These are phyloP conservation scores for Antrozous pallidus DNA, from an alignment of 2,797 vertebrate species.

Conservation along the genomic window DNA sequence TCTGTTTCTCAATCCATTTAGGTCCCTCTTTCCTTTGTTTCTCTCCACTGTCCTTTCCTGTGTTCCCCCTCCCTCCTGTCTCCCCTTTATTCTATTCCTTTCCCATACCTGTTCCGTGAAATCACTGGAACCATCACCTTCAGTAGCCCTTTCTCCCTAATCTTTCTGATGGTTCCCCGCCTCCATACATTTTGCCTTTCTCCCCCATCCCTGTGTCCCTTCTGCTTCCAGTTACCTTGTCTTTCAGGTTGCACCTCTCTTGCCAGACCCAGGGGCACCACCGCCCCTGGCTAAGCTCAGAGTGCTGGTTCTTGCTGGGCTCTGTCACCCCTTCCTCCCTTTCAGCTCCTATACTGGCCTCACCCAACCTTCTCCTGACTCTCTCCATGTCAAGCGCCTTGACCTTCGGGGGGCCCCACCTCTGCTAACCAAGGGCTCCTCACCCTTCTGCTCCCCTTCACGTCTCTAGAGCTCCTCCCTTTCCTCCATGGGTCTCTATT, in stretches of 20 bases:
- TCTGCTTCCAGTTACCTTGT: neutral
- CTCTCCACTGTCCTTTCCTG: neutral
- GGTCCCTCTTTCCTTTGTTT: neutral
- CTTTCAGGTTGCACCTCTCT: neutral
- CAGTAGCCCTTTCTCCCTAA: neutral
- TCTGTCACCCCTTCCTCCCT: neutral
- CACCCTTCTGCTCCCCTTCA: no score
- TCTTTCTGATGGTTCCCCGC: neutral
- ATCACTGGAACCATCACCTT: neutral
- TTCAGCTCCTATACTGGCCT: no score
- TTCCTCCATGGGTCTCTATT: neutral
- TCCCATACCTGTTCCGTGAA: neutral
- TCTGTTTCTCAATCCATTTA: neutral
- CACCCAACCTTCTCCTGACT: no score
- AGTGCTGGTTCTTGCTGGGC: neutral
- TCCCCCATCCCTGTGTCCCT: neutral
- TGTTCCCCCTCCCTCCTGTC: no score
- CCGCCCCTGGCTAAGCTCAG: neutral
- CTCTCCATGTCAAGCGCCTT: neutral
- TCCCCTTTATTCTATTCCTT: neutral
- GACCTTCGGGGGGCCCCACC: neutral
- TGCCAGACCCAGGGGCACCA: neutral
- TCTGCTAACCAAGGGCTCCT: neutral
- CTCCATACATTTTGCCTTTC: neutral
- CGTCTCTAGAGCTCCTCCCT: no score